Percentiles rank a stretch among this genome's conserved stretches.
phyloP scores from a whole-genome alignment of 2,113 vertebrate genomes.

The Lepus americanus region DNA sequence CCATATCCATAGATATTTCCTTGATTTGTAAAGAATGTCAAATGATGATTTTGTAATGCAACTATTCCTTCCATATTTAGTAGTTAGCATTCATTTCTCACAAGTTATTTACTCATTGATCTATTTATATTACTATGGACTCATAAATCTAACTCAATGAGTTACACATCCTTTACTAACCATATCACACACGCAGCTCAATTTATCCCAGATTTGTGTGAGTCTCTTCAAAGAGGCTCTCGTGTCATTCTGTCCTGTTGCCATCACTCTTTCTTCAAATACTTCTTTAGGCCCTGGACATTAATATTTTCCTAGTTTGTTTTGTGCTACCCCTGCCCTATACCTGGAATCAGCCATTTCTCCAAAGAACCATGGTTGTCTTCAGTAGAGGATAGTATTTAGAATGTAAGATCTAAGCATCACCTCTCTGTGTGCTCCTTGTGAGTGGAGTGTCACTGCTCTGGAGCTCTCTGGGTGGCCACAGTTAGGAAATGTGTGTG shows the following conservation, averaged over 20 bases:
- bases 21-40: constrained; percentile 35
- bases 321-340: background rate
- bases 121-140: background rate
- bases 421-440: background rate
- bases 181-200: constrained; percentile 20
- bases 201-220: background rate
- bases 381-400: background rate
- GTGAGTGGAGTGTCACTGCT: background rate
- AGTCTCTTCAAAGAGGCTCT: background rate
- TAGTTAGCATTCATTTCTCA: background rate
- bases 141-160: background rate
- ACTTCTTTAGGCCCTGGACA: background rate
- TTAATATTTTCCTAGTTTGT: background rate
- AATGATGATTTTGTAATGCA: constrained; percentile 15
- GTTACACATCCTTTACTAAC: background rate
- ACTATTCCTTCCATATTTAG: constrained; percentile 21
- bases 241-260: background rate
- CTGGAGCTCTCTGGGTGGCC: background rate
- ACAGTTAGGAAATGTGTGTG: background rate
- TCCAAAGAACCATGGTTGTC: background rate
- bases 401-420: background rate
- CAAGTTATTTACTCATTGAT: background rate
- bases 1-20: background rate
- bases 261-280: background rate
- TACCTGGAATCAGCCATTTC: background rate